phyloP scores from a whole-genome alignment of 2,888 invertebrate species.

The Pollenia griseotomentosa region DNA sequence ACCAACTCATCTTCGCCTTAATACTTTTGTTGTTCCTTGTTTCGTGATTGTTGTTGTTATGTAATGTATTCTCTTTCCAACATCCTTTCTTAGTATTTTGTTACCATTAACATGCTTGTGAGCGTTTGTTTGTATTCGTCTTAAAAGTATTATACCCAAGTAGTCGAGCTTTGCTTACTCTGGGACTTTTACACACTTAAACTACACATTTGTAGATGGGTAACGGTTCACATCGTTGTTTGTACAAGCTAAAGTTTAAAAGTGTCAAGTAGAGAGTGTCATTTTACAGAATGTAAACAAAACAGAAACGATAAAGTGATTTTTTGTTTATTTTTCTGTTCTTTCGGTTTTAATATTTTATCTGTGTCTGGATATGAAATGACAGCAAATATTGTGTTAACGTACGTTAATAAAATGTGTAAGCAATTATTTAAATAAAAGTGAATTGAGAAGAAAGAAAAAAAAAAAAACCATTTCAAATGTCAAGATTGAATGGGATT shows the following conservation, averaged over 20 bases:
- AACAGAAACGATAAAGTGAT: conserved; percentile 44
- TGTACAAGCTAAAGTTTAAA: conserved; percentile 50
- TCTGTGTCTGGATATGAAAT: neutral
- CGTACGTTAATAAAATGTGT: conserved; percentile 5
- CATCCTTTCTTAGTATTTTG: conserved; percentile 21
- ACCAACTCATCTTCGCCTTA: conserved; percentile 34
- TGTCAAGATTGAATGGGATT: neutral
- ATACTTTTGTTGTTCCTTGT: conserved; percentile 1
- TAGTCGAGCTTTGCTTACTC: conserved; percentile 8
- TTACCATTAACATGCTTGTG: conserved; percentile 26
- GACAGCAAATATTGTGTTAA: no score
- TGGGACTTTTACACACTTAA: conserved; percentile 15
- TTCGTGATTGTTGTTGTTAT: neutral
- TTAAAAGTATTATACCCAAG: neutral
- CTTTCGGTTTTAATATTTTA: conserved; percentile 13
- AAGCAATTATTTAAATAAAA: conserved; percentile 28
- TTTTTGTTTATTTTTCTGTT: neutral
- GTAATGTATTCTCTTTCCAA: conserved; percentile 6
- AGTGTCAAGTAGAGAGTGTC: conserved; percentile 65
- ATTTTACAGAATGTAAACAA: conserved; percentile 65
- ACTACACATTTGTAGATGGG: neutral
- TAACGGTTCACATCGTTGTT: neutral
- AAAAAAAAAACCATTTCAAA: conserved; percentile 10
- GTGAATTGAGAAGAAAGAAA: neutral
- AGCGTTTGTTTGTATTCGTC: neutral